phyloP scores from a whole-genome alignment of 2,888 invertebrate species.

The Xestoiulus laeticollis region DNA sequence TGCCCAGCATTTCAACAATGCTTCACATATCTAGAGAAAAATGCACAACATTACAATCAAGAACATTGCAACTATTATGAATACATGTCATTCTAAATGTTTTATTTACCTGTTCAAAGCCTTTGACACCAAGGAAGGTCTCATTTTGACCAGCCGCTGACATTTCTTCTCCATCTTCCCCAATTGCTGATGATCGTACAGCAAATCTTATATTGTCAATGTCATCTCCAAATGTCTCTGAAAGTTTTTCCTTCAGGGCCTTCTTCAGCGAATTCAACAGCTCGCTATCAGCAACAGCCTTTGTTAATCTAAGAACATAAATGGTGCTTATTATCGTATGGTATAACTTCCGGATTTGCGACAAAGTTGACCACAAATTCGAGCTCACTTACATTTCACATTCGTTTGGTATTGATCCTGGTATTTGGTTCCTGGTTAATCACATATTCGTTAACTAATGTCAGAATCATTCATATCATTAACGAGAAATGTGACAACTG shows the following conservation, averaged over 20 bases:
- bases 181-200: constrained; percentile 56
- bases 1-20: constrained; percentile 80
- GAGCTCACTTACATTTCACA: constrained; percentile 52
- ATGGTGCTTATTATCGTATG: not conserved
- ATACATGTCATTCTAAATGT: not conserved
- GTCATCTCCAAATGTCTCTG: constrained; percentile 47
- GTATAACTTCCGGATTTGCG: not conserved
- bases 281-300: not conserved
- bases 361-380: not conserved
- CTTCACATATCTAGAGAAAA: constrained; percentile 62
- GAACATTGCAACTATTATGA: not conserved
- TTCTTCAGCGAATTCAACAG: constrained; percentile 40
- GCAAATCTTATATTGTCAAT: constrained; percentile 52
- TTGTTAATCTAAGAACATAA: not conserved
- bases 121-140: constrained; percentile 75
- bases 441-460: not conserved
- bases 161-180: constrained; percentile 79
- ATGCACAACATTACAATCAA: not conserved
- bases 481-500: not conserved
- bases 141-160: constrained; percentile 88
- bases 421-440: constrained; percentile 24
- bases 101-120: constrained; percentile 60
- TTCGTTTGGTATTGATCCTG: constrained; percentile 43
- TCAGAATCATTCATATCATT: not conserved
- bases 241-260: not conserved